Evolutionary conservation across 2,888 invertebrate genomes (phyloP).

Genomic region (Cataglyphis albicans): DNA sequence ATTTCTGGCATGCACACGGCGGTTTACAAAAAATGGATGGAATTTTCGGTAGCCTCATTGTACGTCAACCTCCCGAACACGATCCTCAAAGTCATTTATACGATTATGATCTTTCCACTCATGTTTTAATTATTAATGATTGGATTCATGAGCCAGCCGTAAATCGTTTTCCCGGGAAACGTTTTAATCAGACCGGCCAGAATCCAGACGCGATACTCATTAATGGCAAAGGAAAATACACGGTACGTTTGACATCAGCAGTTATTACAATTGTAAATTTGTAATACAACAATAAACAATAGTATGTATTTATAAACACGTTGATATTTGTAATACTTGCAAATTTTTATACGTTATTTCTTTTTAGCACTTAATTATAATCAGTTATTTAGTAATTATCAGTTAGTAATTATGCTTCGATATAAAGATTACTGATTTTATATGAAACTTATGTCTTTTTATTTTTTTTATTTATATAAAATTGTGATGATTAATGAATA

Average conservation of each 20-base stretch:
- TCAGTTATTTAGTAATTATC: too few relatives aligned
- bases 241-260: constrained; percentile 21
- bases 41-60: constrained; percentile 62
- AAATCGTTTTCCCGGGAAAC: constrained; percentile 90
- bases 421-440: too few relatives aligned
- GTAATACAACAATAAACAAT: too few relatives aligned
- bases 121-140: constrained; percentile 66
- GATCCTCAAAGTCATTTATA: constrained; percentile 62
- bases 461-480: background rate
- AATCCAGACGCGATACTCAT: constrained; percentile 93
- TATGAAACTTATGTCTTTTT: background rate
- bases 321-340: too few relatives aligned
- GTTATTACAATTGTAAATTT: background rate
- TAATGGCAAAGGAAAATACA: constrained; percentile 91
- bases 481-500: background rate
- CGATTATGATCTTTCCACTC: constrained; percentile 63
- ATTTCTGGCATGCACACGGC: constrained; percentile 73
- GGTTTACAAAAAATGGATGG: constrained; percentile 71
- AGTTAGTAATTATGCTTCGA: too few relatives aligned
- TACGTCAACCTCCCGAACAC: constrained; percentile 54
- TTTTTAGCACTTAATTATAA: too few relatives aligned
- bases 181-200: constrained; percentile 92
- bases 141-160: constrained; percentile 89
- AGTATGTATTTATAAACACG: too few relatives aligned
- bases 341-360: too few relatives aligned